Conservation (phyloP, 2,113 vertebrate species). For the Protobothrops flavoviridis region DNA sequence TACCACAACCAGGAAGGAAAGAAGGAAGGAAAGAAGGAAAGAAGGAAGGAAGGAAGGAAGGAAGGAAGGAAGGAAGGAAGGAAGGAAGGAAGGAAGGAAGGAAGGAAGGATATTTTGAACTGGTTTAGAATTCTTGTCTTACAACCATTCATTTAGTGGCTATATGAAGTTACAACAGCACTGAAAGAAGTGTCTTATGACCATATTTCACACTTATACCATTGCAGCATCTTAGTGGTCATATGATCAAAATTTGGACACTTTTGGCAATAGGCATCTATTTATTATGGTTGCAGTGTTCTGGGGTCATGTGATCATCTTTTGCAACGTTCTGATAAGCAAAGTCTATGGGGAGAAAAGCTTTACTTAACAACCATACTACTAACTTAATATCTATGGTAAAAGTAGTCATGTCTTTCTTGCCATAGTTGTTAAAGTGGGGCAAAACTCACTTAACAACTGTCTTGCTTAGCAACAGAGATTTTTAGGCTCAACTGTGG, state of each 20-base stretch:
- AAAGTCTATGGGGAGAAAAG: not conserved
- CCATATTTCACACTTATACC: not conserved
- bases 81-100: no score
- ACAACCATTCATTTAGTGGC: not conserved
- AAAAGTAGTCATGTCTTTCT: not conserved
- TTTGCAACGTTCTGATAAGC: not conserved
- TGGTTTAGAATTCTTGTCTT: not conserved
- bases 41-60: no score
- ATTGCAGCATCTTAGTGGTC: not conserved
- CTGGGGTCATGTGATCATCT: not conserved
- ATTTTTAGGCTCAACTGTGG: not conserved
- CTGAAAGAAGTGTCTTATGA: not conserved
- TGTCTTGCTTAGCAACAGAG: not conserved
- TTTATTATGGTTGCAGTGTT: not conserved
- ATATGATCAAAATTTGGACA: not conserved
- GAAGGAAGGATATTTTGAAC: not conserved
- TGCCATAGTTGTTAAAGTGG: not conserved
- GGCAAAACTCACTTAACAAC: not conserved
- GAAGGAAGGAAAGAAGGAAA: not conserved
- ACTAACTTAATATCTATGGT: not conserved
- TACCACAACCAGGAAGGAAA: not conserved
- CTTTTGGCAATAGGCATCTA: not conserved
- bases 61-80: not conserved
- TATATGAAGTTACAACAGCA: no score
- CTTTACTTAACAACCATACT: not conserved